Conservation (phyloP, 2,888 invertebrate genomes). For the Prosapia bicincta region DNA sequence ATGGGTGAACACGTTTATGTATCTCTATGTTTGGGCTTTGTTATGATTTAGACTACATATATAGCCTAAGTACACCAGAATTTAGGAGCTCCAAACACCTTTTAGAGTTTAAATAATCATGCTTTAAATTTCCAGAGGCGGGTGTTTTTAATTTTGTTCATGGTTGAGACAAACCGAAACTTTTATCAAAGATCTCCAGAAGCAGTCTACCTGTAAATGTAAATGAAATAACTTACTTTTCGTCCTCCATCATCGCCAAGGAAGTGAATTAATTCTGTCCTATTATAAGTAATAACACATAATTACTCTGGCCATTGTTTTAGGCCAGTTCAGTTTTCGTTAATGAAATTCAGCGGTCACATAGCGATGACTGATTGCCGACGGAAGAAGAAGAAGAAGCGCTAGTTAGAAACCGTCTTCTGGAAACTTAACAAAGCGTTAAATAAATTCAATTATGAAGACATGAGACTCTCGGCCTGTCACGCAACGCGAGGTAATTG, state of each 20-base stretch:
- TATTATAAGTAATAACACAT: constrained; percentile 25
- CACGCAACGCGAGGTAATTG: not conserved
- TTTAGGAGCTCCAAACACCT: too few relatives aligned
- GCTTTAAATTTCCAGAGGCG: too few relatives aligned
- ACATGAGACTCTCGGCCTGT: constrained; percentile 12
- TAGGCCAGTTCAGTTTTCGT: not conserved
- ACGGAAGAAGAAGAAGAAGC: not conserved
- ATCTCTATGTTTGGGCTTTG: too few relatives aligned
- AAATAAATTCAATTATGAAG: constrained; percentile 28
- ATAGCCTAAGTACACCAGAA: too few relatives aligned
- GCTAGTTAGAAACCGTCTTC: not conserved
- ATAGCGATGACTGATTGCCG: not conserved
- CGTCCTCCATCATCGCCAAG: not conserved
- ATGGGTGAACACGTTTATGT: too few relatives aligned
- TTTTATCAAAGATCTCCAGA: not conserved
- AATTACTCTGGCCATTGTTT: constrained; percentile 21
- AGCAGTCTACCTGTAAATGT: not conserved
- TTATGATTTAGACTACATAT: too few relatives aligned
- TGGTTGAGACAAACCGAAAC: too few relatives aligned
- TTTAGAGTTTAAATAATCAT: too few relatives aligned
- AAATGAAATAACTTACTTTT: not conserved
- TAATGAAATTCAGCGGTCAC: not conserved
- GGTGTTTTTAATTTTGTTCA: too few relatives aligned
- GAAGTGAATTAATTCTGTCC: constrained; percentile 7
- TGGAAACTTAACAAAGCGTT: constrained; percentile 22